phyloP scores from a whole-genome alignment of 2,888 invertebrate species.

The Coleophora flavipennella region DNA sequence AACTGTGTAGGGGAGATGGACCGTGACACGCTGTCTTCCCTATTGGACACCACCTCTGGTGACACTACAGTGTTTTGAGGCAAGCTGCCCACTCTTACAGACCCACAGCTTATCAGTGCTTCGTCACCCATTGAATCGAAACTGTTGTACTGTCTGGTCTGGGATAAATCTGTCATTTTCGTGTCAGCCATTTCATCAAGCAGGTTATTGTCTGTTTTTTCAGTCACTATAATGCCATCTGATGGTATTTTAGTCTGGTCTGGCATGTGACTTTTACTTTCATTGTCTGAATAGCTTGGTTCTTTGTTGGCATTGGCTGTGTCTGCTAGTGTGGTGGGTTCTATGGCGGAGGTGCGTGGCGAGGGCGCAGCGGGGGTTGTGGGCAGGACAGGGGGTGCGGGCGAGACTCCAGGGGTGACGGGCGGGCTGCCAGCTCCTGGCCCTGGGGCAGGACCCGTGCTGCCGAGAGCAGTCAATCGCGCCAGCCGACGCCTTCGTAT shows the following conservation, averaged over 20 bases:
- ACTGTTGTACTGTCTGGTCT: slow-evolving; percentile 58
- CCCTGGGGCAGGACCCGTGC: slow-evolving; percentile 58
- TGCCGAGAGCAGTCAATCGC: slow-evolving; percentile 76
- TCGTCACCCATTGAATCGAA: slow-evolving; percentile 68
- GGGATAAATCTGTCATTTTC: slow-evolving; percentile 67
- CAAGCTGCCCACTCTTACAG: slow-evolving; percentile 52
- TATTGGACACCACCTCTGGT: slow-evolving; percentile 45
- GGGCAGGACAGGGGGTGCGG: slow-evolving; percentile 30
- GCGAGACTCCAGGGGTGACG: slow-evolving; percentile 58
- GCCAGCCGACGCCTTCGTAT: slow-evolving; percentile 84
- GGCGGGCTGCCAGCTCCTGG: slow-evolving; percentile 63
- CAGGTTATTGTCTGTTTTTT: slow-evolving; percentile 60
- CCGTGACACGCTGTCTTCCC: slow-evolving; percentile 59
- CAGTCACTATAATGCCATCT: slow-evolving; percentile 63
- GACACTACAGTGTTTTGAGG: slow-evolving; percentile 49
- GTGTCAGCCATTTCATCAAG: slow-evolving; percentile 67
- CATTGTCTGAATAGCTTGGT: slow-evolving; percentile 48
- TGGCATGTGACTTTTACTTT: slow-evolving; percentile 43
- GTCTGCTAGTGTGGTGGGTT: slow-evolving; percentile 41
- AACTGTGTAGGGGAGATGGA: slow-evolving; percentile 64
- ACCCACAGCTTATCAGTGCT: slow-evolving; percentile 56
- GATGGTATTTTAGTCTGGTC: slow-evolving; percentile 56
- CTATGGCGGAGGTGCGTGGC: slow-evolving; percentile 37
- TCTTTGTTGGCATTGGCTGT: slow-evolving; percentile 48
- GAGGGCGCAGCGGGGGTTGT: slow-evolving; percentile 30